phyloP scores from a whole-genome alignment of 2,113 vertebrate species.

The Corythornis cristatus region DNA sequence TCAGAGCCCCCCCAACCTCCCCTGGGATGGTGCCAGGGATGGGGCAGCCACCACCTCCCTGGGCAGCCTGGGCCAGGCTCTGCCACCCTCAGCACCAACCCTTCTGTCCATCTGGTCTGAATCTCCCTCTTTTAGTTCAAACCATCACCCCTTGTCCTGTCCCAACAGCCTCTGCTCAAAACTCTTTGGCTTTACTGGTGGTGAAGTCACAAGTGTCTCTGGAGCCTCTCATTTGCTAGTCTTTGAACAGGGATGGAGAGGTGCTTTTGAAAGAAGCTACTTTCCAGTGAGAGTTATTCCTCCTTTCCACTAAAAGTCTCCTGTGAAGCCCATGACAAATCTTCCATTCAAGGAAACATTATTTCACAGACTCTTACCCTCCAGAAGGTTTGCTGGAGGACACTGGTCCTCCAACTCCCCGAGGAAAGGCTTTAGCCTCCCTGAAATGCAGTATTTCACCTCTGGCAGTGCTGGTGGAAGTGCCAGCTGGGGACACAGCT shows the following conservation, averaged over 20 bases:
- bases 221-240: neutral
- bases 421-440: neutral
- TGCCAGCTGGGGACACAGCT: neutral
- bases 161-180: too few species aligned
- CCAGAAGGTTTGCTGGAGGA: neutral
- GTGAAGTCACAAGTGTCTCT: neutral
- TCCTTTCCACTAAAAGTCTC: neutral
- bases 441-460: neutral
- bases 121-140: too few species aligned
- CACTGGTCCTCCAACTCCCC: neutral
- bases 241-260: neutral
- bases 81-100: too few species aligned
- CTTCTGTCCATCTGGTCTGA: too few species aligned
- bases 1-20: too few species aligned
- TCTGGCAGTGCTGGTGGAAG: neutral
- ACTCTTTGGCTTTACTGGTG: neutral
- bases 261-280: neutral
- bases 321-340: neutral
- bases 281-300: neutral
- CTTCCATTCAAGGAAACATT: neutral
- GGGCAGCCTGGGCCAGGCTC: too few species aligned
- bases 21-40: too few species aligned
- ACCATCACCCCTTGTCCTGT: too few species aligned
- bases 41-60: too few species aligned
- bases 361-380: neutral